A percentile compares a stretch with the other conserved stretches of the same genome.
Conservation (phyloP, 2,797 vertebrate genomes). For the Delichon dasypus region DNA sequence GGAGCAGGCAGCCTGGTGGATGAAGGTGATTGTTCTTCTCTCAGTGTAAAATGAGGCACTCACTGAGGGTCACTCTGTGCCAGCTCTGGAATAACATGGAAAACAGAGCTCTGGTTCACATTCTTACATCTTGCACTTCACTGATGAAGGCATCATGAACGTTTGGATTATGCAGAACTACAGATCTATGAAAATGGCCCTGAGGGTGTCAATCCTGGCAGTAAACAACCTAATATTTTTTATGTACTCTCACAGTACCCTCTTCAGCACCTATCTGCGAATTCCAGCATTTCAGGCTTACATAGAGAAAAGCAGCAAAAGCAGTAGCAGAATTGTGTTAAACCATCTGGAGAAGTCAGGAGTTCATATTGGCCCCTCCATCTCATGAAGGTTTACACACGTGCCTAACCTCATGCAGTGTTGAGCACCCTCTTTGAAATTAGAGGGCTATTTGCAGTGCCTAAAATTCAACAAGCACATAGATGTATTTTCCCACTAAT, state of each 20-base stretch:
- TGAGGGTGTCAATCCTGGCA: not conserved
- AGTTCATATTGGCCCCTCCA: not conserved
- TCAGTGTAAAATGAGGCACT: not conserved
- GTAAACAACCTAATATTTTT: not conserved
- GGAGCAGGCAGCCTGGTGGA: not conserved
- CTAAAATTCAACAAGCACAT: not conserved
- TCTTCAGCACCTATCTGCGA: not conserved
- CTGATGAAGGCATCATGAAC: not conserved
- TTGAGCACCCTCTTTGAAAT: not conserved
- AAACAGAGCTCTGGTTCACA: not conserved
- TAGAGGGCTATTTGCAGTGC: not conserved
- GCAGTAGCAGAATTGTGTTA: not conserved
- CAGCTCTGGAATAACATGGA: not conserved
- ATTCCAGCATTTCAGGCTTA: not conserved
- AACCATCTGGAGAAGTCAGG: not conserved
- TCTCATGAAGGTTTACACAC: not conserved
- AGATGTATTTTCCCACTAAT: not conserved
- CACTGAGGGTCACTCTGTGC: not conserved
- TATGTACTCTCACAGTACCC: accelerated
- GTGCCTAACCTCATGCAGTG: not conserved
- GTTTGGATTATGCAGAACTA: not conserved
- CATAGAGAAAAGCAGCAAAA: not conserved
- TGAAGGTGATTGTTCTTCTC: not conserved
- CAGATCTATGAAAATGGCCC: not conserved
- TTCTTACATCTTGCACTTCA: not conserved